Conservation (phyloP, 1,140 invertebrate species). For the Mylabris phalerata region DNA sequence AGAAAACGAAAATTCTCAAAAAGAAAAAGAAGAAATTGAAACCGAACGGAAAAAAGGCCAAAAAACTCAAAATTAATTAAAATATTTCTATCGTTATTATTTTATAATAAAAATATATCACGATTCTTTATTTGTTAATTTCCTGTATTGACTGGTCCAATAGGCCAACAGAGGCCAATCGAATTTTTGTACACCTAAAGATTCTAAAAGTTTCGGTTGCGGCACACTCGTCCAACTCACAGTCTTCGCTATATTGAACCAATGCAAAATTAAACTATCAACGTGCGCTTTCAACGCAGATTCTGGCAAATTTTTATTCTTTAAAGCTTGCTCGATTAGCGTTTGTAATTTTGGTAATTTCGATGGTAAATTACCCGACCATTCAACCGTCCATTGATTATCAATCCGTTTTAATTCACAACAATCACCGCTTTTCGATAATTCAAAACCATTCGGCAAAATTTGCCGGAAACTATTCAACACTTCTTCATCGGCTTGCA, state of each 20-base stretch:
- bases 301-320: conserved; percentile 23
- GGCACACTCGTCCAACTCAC: conserved; percentile 22
- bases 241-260: conserved; percentile 27
- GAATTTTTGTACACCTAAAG: conserved; percentile 29
- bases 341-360: conserved; percentile 25
- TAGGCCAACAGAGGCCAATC: conserved; percentile 31
- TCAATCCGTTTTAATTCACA: conserved; percentile 6
- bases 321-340: conserved; percentile 23
- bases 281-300: conserved; percentile 20
- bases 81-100: background rate
- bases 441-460: conserved; percentile 23
- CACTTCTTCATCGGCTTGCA: conserved; percentile 17
- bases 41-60: conserved; percentile 4
- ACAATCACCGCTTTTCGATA: conserved; percentile 7
- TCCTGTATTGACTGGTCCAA: conserved; percentile 28
- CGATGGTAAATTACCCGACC: conserved; percentile 25
- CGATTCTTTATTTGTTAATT: background rate
- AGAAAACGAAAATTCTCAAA: background rate
- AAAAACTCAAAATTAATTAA: conserved; percentile 5
- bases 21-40: conserved; percentile 16
- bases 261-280: conserved; percentile 26
- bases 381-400: conserved; percentile 18
- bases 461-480: conserved; percentile 24
- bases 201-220: conserved; percentile 20
- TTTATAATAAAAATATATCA: conserved; percentile 5